phyloP scores from a whole-genome alignment of 2,113 vertebrate genomes.

The Tragulus kanchil region DNA sequence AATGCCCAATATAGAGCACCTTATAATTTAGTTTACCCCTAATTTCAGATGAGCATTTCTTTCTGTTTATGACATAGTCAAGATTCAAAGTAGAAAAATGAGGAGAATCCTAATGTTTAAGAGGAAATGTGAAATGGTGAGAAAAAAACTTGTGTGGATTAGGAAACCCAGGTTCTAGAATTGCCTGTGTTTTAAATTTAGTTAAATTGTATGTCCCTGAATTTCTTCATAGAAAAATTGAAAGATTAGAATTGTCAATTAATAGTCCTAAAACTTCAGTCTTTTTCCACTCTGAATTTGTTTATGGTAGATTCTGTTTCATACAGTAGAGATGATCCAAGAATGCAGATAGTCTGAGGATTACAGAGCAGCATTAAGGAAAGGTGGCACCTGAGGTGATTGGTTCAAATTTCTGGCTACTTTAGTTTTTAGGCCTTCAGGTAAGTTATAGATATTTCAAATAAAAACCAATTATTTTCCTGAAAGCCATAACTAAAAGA shows the following conservation, averaged over 20 bases:
- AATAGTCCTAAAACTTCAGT: background rate
- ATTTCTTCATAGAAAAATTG: background rate
- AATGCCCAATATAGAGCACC: background rate
- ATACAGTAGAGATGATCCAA: background rate
- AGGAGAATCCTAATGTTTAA: background rate
- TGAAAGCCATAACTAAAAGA: background rate
- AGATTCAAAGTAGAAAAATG: background rate
- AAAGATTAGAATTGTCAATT: background rate
- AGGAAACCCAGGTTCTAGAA: background rate
- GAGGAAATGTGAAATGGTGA: background rate
- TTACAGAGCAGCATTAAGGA: background rate
- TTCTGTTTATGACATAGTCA: background rate
- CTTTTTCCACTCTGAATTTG: background rate
- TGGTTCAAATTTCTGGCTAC: slow-evolving; percentile 33
- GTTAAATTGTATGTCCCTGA: background rate
- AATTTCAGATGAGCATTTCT: background rate
- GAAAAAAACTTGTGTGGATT: background rate
- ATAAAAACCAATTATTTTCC: slow-evolving; percentile 56
- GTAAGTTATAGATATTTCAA: slow-evolving; percentile 53
- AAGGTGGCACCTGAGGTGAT: background rate
- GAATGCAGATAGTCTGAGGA: background rate
- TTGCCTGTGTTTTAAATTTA: background rate
- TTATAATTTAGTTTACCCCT: background rate
- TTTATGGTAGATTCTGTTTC: background rate
- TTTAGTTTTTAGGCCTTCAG: background rate